These are phyloP conservation scores for Podiceps cristatus DNA, from an alignment of 2,113 vertebrate genomes.

Conservation along the genomic window DNA sequence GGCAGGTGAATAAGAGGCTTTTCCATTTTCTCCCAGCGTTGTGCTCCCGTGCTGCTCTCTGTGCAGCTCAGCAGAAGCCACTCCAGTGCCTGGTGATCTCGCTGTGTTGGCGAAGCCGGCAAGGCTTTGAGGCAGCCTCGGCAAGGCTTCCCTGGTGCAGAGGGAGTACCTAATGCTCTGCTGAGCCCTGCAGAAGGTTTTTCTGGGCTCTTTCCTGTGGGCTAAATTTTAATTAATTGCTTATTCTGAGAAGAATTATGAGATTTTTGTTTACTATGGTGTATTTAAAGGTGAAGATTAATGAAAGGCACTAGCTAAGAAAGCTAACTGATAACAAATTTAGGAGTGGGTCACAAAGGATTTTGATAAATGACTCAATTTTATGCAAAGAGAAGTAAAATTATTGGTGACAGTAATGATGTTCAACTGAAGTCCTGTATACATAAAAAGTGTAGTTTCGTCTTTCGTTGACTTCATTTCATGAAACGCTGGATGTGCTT, in stretches of 20 bases:
- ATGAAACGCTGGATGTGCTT: neutral
- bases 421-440: neutral
- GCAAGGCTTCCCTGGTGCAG: neutral
- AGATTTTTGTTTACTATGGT: neutral
- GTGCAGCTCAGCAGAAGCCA: rapidly evolving
- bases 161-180: neutral
- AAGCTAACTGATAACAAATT: neutral
- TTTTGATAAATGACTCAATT: neutral
- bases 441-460: neutral
- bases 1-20: neutral
- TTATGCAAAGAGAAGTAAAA: neutral
- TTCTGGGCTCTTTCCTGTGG: neutral
- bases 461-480: neutral
- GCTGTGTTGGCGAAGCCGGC: neutral
- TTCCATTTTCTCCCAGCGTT: neutral
- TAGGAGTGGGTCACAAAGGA: neutral
- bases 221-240: slow-evolving; percentile 1
- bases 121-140: neutral
- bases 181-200: neutral
- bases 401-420: neutral
- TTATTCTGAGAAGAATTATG: neutral
- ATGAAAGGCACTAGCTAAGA: neutral
- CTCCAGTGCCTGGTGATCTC: neutral
- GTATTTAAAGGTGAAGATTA: slow-evolving; percentile 29
- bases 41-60: rapidly evolving